Evolutionary conservation across 37 sponge, comb jelly and placozoan species (phyloP).

Genomic region (Oscarella lobularis): DNA sequence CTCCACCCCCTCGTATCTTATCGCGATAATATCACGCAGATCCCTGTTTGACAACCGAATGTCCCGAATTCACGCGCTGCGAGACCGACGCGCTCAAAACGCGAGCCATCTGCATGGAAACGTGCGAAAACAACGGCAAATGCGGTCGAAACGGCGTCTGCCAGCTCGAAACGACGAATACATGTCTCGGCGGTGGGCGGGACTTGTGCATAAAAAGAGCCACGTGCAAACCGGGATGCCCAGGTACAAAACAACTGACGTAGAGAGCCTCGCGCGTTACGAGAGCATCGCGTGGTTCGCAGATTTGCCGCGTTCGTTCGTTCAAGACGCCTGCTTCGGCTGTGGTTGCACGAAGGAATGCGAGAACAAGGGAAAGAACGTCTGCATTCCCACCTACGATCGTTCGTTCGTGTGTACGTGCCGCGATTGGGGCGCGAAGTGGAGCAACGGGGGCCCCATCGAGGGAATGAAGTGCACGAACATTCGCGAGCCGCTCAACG

Average conservation of each 20-base stretch:
- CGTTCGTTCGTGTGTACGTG: not conserved
- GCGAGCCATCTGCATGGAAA: not conserved
- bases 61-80: conserved; percentile 1
- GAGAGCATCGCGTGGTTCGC: too few species aligned
- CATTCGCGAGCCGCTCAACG: not conserved
- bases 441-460: not conserved
- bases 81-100: not conserved
- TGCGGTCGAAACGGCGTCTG: not conserved
- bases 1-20: not conserved
- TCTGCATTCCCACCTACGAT: not conserved
- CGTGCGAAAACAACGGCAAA: not conserved
- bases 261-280: too few species aligned
- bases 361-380: not conserved
- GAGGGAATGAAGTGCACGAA: not conserved
- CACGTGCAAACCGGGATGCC: too few species aligned
- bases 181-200: too few species aligned
- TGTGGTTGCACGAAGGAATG: not conserved
- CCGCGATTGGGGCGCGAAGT: not conserved
- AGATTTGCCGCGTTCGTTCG: not conserved
- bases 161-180: too few species aligned
- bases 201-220: too few species aligned
- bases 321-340: not conserved
- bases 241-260: too few species aligned
- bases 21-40: not conserved
- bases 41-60: not conserved